phyloP scores from a whole-genome alignment of 1,140 invertebrate genomes.

The Procambarus virginalis region DNA sequence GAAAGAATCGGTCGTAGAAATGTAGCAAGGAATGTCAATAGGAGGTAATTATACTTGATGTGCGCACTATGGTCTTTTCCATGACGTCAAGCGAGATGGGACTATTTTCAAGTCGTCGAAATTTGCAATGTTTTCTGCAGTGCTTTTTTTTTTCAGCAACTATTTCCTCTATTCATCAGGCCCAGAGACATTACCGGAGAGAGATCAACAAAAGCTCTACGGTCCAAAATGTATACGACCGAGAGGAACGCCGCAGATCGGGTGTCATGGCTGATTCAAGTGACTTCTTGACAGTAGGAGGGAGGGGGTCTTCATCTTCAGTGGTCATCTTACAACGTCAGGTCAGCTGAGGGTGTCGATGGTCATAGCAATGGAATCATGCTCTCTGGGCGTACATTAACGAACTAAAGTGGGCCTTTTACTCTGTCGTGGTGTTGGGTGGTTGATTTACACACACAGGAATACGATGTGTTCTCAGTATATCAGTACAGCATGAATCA shows the following conservation, averaged over 20 bases:
- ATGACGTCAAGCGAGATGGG: neutral
- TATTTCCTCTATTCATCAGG: constrained; percentile 57
- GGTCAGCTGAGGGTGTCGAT: constrained; percentile 38
- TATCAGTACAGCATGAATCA: neutral
- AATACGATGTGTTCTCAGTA: neutral
- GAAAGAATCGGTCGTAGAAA: neutral
- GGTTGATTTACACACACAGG: neutral
- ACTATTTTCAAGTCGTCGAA: neutral
- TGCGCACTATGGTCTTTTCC: neutral
- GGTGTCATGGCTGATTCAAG: constrained; percentile 16
- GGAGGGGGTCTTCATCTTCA: constrained; percentile 56
- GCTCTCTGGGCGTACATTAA: neutral
- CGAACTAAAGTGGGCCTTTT: neutral
- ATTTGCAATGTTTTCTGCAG: constrained; percentile 19
- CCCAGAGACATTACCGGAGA: constrained; percentile 54
- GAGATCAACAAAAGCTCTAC: constrained; percentile 38
- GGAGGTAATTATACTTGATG: neutral
- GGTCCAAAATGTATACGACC: constrained; percentile 45
- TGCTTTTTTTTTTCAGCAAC: constrained; percentile 45
- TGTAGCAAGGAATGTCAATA: neutral
- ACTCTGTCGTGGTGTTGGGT: neutral
- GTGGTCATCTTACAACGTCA: constrained; percentile 54
- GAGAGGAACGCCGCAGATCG: constrained; percentile 42
- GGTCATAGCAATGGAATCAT: neutral
- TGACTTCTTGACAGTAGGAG: constrained; percentile 58